Evolutionary conservation across 2,113 vertebrate genomes (phyloP).

Genomic region (Aegotheles bennettii): DNA sequence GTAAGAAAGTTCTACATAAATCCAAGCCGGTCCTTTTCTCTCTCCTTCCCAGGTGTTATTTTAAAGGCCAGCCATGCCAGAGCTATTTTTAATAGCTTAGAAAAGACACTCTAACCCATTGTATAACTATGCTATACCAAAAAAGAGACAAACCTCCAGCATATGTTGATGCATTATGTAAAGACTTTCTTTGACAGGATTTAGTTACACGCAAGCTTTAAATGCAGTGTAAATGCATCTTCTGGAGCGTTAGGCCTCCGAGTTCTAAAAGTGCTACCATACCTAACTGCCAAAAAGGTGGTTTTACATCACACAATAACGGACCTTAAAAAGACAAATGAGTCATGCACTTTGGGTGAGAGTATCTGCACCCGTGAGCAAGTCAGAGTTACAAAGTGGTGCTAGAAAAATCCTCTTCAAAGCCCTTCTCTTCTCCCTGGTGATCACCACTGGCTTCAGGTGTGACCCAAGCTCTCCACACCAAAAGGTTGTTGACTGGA

Average conservation of each 20-base stretch:
- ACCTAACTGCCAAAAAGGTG: constrained; percentile 32
- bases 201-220: constrained; percentile 61
- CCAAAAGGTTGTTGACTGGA: not conserved
- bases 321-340: not conserved
- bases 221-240: constrained; percentile 67
- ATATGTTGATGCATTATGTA: constrained; percentile 72
- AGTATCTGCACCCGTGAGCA: not conserved
- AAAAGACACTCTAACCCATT: not conserved
- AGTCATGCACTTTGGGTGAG: not conserved
- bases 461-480: not conserved
- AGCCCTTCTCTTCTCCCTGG: not conserved
- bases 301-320: not conserved
- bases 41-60: not conserved
- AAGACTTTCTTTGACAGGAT: constrained; percentile 67
- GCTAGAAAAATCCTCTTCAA: not conserved
- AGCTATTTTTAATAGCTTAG: constrained; percentile 17
- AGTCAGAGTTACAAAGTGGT: not conserved
- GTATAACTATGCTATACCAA: constrained; percentile 3
- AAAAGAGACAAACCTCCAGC: constrained; percentile 34
- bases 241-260: constrained; percentile 25
- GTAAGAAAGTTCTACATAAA: not conserved
- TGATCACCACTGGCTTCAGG: not conserved
- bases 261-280: constrained; percentile 41
- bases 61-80: not conserved
- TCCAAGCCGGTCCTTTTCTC: not conserved